A percentile compares a stretch with the other conserved stretches of the same genome.
phyloP scores from a whole-genome alignment of 1,140 invertebrate species.

The Bombus confusus region DNA sequence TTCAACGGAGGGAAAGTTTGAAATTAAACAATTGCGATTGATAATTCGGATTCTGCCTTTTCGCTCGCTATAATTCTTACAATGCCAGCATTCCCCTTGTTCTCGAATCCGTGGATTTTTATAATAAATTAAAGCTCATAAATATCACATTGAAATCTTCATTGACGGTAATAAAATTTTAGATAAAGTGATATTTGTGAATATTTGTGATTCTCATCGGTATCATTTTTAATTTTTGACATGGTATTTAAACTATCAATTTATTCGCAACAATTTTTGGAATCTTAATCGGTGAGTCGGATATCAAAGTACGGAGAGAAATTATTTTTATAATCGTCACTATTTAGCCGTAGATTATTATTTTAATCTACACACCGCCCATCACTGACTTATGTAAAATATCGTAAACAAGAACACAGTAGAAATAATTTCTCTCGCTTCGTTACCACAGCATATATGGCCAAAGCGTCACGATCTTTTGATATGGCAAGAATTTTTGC shows the following conservation, averaged over 20 bases:
- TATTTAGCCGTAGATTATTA: not conserved
- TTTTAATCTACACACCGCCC: too few species aligned
- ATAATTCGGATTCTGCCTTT: slow-evolving; percentile 22
- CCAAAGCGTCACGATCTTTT: slow-evolving; percentile 6
- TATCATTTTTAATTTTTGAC: not conserved
- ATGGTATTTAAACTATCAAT: not conserved
- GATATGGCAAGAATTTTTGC: slow-evolving; percentile 51
- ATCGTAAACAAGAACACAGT: too few species aligned
- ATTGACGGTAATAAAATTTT: not conserved
- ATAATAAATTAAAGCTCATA: not conserved
- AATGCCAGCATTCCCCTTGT: not conserved
- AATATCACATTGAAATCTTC: not conserved
- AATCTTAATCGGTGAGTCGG: not conserved
- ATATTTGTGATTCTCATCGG: not conserved
- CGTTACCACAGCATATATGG: not conserved
- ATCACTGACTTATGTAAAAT: not conserved
- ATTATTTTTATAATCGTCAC: slow-evolving; percentile 2
- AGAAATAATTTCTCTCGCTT: slow-evolving; percentile 25
- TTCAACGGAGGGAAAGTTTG: too few species aligned
- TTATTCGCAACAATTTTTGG: not conserved
- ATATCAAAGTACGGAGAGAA: not conserved
- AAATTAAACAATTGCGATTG: not conserved
- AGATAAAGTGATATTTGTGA: not conserved
- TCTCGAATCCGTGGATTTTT: not conserved
- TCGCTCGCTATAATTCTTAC: not conserved